These are phyloP conservation scores for Carabus problematicus DNA, from an alignment of 2,888 invertebrate species.

Conservation along the genomic window DNA sequence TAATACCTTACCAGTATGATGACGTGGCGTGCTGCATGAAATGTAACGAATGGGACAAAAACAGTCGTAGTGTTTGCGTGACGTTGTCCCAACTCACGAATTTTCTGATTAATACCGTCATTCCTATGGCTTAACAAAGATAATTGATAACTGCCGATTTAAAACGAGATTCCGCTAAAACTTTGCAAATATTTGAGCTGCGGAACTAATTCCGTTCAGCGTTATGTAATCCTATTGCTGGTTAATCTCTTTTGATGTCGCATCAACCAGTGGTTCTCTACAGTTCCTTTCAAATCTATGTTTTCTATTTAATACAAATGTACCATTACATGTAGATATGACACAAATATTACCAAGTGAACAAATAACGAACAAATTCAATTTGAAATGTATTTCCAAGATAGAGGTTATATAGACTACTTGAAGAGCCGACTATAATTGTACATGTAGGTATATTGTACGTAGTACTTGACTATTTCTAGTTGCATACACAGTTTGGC, in stretches of 20 bases:
- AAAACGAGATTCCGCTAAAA: slow-evolving; percentile 39
- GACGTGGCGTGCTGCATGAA: no score
- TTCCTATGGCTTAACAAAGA: slow-evolving; percentile 25
- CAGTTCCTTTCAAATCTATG: not conserved
- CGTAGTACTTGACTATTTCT: not conserved
- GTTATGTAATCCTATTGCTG: slow-evolving; percentile 38
- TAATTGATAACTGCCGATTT: slow-evolving; percentile 40
- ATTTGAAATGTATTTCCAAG: not conserved
- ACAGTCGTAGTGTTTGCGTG: slow-evolving; percentile 17
- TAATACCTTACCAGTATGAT: no score
- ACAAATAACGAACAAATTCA: slow-evolving; percentile 4
- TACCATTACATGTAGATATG: not conserved
- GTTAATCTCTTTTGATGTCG: slow-evolving; percentile 27
- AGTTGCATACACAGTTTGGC: no score
- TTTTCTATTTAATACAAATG: no score
- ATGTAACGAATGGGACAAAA: slow-evolving; percentile 17
- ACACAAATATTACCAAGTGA: not conserved
- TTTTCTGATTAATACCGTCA: slow-evolving; percentile 32
- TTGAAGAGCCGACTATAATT: not conserved
- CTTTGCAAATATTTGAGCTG: slow-evolving; percentile 38
- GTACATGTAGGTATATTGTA: no score
- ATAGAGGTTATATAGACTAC: not conserved
- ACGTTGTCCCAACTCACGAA: slow-evolving; percentile 10
- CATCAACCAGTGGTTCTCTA: slow-evolving; percentile 6
- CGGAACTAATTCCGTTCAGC: slow-evolving; percentile 35